Evolutionary conservation across 1,140 invertebrate genomes (phyloP).

Genomic region (Drosophila ironensis): DNA sequence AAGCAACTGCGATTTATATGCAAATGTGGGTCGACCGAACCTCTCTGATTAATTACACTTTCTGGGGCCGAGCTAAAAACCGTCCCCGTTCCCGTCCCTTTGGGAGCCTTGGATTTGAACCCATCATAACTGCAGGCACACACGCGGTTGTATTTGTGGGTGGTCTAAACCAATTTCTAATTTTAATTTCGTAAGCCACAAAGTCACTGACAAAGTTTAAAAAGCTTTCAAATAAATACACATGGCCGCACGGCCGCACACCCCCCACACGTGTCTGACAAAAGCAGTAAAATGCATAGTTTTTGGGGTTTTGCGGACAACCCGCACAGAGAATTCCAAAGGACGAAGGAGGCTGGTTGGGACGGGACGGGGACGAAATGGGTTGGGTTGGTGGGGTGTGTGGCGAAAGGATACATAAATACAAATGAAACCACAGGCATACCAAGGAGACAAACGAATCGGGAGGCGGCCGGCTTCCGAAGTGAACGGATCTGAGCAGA

Average conservation of each 20-base stretch:
- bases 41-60: slow-evolving; percentile 75
- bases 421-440: slow-evolving; percentile 67
- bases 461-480: neutral
- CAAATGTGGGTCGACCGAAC: slow-evolving; percentile 46
- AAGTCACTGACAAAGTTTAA: slow-evolving; percentile 77
- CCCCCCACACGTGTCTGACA: slow-evolving; percentile 37
- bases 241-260: slow-evolving; percentile 33
- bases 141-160: slow-evolving; percentile 28
- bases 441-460: slow-evolving; percentile 33
- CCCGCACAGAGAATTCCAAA: slow-evolving; percentile 11
- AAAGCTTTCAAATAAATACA: slow-evolving; percentile 80
- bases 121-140: slow-evolving; percentile 38
- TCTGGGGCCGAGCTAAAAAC: slow-evolving; percentile 64
- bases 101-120: slow-evolving; percentile 4
- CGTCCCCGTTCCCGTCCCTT: too few relatives aligned
- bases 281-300: slow-evolving; percentile 77
- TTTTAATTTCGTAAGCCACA: slow-evolving; percentile 80
- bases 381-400: neutral
- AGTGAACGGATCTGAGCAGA: neutral
- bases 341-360: neutral
- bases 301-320: slow-evolving; percentile 69
- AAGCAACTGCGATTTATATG: slow-evolving; percentile 73
- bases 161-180: slow-evolving; percentile 75
- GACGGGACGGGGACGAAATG: neutral
- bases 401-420: slow-evolving; percentile 31